Base-by-base conservation (phyloP, 1,140 invertebrate species). In the Sitobion miscanthi region DNA sequence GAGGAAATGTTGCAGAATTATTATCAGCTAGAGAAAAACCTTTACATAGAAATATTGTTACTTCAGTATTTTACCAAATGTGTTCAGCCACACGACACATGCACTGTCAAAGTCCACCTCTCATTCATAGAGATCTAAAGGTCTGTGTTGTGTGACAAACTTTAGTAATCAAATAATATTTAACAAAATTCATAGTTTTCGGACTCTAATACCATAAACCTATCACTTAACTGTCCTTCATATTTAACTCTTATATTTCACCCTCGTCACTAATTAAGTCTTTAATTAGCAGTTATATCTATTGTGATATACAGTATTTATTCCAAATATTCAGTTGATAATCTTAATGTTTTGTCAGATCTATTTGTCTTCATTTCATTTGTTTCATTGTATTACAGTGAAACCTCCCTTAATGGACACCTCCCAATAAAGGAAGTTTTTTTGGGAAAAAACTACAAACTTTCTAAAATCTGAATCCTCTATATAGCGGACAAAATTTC, bases 51-150 rank as follows among this genome's bases (percentile, higher is more conserved):
- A 96, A 97, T 87, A 96, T 97, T 94, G 97, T 99, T n/a, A 96
- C 98, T 94, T 97, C 96, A 95, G 97, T 99, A 93, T 98, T 99
- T 95, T 99, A 99, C 95, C 98, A 99, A 95, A 97, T 97, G 92
- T 98, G 98, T 94, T 96, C 96, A 94, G 98, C 98, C 49, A 97
- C 99, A 20, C 97, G 98, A 94, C 98, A 99, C 95, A 98, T 99
- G 97, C 99, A 99, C 95, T 96, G 96, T 89, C 98, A 99, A 95
- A 96, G 96, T 87, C 98, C 98, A 23, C 97, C 98, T 7, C 97
- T 99, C 93, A 97, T 98, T 85, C 99, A 99, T 96, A 96, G 99
- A 94, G 99, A 99, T 96, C 97, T 99, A 94, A 99, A 98, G 95
- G 96, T 98, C 30, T 82, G 45, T 93, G 25, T 77, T 38, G 1